Base-by-base conservation (phyloP, 2,888 invertebrate species). In the Tachina grossa region DNA sequence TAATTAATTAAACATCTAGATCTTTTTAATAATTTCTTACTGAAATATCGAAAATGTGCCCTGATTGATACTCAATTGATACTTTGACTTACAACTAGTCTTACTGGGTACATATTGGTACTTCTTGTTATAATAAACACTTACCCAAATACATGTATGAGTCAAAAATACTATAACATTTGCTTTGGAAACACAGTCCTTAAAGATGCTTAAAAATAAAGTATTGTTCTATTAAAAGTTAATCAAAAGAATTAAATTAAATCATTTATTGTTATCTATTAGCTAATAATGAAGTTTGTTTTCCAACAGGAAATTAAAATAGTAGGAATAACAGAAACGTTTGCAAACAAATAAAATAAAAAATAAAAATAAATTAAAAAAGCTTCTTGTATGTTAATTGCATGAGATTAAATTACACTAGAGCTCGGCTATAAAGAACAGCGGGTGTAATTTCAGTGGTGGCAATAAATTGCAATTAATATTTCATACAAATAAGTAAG, bases 351-450 rank as follows among this genome's bases (percentile, higher is more conserved):
- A 55, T 72, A 65, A 63, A 39, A 63, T n/a, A n/a, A n/a, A 53
- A 55, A 45, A 9, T 65, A 13, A 39, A 65, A 65, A 10, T 19
- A 13, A 68, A 81, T 69, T 61, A 68, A 45, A 61, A 69, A 47
- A 43, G 68, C 39, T 19, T 78, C 61, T 66, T 72, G 51, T 66
- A 72, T 72, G 51, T 47, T 57, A 83, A 72, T 72, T 66, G 45
- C 45, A 13, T n/a, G 59, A 51, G 59, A 72, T 78, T 83, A 41
- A 66, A 49, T 53, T 43, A 43, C 31, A 31, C 6, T 31, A 6
- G 5, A 31, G 31, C 0, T 31, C 1, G 31, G 6, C 6, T 31
- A 31, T 31, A 0, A 5, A 31, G 31, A 31, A 31, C 6, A 31
- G 31, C 6, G 31, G 31, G 6, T 31, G 1, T 31, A 31, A 31